Percentiles rank a stretch among this genome's conserved stretches.
These are phyloP conservation scores for Phengaris alcon DNA, from an alignment of 2,888 invertebrate genomes.

Conservation along the genomic window DNA sequence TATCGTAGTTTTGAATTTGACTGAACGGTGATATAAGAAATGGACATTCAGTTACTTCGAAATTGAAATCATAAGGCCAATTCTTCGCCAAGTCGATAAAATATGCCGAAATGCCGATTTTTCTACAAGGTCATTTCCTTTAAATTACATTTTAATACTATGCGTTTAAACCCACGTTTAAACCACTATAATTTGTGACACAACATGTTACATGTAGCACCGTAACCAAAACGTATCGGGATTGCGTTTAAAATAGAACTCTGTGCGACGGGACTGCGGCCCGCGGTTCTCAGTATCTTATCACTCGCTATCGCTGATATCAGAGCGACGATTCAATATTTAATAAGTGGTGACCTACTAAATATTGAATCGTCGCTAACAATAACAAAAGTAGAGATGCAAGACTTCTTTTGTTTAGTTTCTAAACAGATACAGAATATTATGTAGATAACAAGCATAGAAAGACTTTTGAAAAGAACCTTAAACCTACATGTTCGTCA, in stretches of 20 bases:
- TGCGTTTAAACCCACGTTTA: not conserved
- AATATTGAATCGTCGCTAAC: not conserved
- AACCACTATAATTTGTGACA: conserved; percentile 17
- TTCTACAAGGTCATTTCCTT: too few relatives aligned
- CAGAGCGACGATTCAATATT: not conserved
- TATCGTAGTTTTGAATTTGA: too few relatives aligned
- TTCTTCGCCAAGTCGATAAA: too few relatives aligned
- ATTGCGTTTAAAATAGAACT: conserved; percentile 61
- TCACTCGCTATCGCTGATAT: conserved; percentile 37
- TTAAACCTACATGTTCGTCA: not conserved
- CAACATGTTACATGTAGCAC: conserved; percentile 41
- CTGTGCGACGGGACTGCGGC: conserved; percentile 42
- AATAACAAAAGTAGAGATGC: not conserved
- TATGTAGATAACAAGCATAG: not conserved
- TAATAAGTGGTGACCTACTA: not conserved
- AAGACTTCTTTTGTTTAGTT: not conserved
- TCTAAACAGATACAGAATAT: not conserved
- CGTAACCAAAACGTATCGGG: conserved; percentile 54
- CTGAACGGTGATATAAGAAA: too few relatives aligned
- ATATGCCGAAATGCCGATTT: too few relatives aligned
- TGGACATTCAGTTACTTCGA: too few relatives aligned
- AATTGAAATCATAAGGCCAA: too few relatives aligned
- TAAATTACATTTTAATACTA: not conserved
- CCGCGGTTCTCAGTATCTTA: conserved; percentile 45
- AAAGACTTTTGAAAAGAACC: not conserved